A percentile compares a stretch with the other conserved stretches of the same genome.
These are phyloP conservation scores for Promerops cafer DNA, from an alignment of 2,113 vertebrate genomes.

Conservation along the genomic window DNA sequence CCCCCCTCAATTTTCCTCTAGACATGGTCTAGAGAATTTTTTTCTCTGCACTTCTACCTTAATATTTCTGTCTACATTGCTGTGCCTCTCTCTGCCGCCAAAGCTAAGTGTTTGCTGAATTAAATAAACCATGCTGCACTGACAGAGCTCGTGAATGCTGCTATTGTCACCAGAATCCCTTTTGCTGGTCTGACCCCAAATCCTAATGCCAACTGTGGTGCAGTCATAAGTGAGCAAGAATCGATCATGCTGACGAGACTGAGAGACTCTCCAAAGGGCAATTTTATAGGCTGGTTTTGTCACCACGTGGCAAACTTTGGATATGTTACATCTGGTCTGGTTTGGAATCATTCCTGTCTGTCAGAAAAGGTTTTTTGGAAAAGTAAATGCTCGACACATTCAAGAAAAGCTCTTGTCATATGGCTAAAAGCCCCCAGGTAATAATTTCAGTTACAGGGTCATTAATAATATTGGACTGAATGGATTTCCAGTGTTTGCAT, in stretches of 20 bases:
- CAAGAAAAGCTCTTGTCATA: background rate
- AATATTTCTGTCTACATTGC: conserved; percentile 35
- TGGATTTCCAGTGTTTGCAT: background rate
- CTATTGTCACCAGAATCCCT: conserved; percentile 36
- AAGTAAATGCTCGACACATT: background rate
- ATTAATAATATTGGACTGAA: background rate
- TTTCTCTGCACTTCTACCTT: conserved; percentile 11
- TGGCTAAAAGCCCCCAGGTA: background rate
- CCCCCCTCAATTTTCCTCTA: background rate
- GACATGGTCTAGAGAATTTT: background rate
- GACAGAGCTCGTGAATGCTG: conserved; percentile 34
- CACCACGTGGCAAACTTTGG: rapidly evolving
- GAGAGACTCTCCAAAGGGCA: background rate
- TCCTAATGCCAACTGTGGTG: background rate
- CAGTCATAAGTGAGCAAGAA: background rate
- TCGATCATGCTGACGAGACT: background rate
- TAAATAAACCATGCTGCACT: conserved; percentile 43
- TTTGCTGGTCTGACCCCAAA: background rate
- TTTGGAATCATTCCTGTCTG: background rate
- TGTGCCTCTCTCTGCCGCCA: background rate
- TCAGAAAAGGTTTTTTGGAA: background rate
- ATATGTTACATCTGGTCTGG: background rate
- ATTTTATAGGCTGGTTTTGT: background rate
- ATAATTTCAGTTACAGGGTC: background rate
- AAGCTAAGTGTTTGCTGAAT: conserved; percentile 54